A percentile compares a stretch with the other conserved stretches of the same genome.
These are phyloP conservation scores for Pantelozetes paolii DNA, from an alignment of 2,888 invertebrate genomes.

Conservation along the genomic window DNA sequence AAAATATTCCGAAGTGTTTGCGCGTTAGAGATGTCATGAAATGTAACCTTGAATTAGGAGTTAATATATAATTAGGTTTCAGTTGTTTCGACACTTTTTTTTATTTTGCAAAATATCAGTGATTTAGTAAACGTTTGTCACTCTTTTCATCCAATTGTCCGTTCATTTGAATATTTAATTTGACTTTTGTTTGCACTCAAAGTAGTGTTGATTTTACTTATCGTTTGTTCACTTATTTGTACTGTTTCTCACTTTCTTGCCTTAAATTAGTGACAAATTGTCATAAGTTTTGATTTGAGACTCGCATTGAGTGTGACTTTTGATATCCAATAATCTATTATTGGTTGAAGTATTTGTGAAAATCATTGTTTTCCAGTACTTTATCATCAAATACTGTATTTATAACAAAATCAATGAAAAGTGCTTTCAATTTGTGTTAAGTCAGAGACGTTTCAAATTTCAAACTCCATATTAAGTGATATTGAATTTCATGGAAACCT, in stretches of 20 bases:
- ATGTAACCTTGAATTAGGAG: constrained; percentile 7
- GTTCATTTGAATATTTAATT: neutral
- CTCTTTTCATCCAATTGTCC: neutral
- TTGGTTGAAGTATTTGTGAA: neutral
- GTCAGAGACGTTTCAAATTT: no score
- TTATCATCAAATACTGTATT: no score
- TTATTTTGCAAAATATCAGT: neutral
- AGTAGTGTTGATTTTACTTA: neutral
- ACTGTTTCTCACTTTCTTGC: neutral
- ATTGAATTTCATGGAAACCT: no score
- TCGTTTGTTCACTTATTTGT: neutral
- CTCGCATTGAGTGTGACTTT: neutral
- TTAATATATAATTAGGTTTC: neutral
- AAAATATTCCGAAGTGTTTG: constrained; percentile 16
- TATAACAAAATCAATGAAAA: no score
- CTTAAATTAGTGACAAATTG: neutral
- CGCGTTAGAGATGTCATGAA: neutral
- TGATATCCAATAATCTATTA: neutral
- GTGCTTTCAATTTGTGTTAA: no score
- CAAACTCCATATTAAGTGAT: no score
- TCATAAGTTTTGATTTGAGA: neutral
- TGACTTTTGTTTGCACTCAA: neutral
- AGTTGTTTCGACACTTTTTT: neutral
- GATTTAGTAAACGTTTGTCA: neutral
- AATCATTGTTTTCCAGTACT: no score